Percentiles rank a stretch among this genome's conserved stretches.
Conservation (phyloP, 2,797 vertebrate species). For the Lutjanus argentimaculatus region DNA sequence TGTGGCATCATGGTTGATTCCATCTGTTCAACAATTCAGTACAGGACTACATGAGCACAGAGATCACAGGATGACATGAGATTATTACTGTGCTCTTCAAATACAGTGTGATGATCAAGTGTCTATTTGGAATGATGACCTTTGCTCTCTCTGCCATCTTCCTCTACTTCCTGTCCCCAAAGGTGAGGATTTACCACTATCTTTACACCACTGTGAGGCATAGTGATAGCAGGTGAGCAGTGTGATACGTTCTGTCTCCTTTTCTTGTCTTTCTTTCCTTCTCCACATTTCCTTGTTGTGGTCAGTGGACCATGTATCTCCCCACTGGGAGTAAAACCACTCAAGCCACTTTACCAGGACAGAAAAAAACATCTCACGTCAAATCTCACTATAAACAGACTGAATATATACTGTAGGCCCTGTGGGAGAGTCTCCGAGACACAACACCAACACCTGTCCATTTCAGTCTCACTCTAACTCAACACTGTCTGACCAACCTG, state of each 20-base stretch:
- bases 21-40: too few relatives aligned
- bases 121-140: neutral
- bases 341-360: conserved; percentile 36
- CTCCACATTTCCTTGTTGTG: conserved; percentile 12
- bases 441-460: conserved; percentile 51
- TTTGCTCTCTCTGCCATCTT: neutral
- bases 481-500: conserved; percentile 29
- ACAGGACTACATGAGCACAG: too few relatives aligned
- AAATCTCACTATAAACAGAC: conserved; percentile 34
- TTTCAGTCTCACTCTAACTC: conserved; percentile 32
- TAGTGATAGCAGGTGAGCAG: conserved; percentile 6
- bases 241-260: neutral
- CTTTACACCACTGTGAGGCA: neutral
- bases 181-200: conserved; percentile 9
- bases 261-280: neutral
- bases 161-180: neutral
- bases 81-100: neutral
- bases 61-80: too few relatives aligned
- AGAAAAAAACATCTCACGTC: conserved; percentile 24
- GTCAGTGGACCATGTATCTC: conserved; percentile 32
- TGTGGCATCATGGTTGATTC: too few relatives aligned
- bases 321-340: conserved; percentile 31
- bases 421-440: conserved; percentile 24
- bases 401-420: conserved; percentile 24
- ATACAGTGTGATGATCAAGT: neutral